Percentiles rank a stretch among this genome's conserved stretches.
phyloP scores from a whole-genome alignment of 2,888 invertebrate species.

The Cheilosia impressa region DNA sequence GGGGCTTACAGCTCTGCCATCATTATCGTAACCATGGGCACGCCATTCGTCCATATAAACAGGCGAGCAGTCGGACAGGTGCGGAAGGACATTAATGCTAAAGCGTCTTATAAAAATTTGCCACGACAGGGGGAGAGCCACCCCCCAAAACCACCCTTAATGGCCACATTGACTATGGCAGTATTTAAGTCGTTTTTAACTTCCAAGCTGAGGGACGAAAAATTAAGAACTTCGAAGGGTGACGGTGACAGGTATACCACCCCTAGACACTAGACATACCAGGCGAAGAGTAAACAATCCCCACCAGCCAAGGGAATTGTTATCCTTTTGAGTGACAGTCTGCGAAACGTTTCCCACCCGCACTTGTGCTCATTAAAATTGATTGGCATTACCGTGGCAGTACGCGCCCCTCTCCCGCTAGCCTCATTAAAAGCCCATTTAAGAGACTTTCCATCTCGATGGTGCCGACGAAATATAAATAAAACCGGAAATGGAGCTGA shows the following conservation, averaged over 20 bases:
- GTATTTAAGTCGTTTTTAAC: constrained; percentile 56
- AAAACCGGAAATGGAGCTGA: constrained; percentile 57
- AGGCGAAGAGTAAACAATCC: constrained; percentile 39
- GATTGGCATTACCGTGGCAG: constrained; percentile 40
- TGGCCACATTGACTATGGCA: constrained; percentile 17
- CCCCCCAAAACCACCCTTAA: constrained; percentile 23
- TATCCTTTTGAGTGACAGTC: constrained; percentile 52
- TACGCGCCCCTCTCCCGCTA: not conserved
- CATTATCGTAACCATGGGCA: constrained; percentile 57
- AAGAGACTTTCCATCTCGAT: constrained; percentile 20
- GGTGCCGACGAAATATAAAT: not conserved
- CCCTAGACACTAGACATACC: not conserved
- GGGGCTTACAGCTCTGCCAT: constrained; percentile 32
- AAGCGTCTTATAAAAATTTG: constrained; percentile 50
- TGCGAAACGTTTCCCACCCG: not conserved
- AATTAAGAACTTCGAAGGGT: constrained; percentile 42
- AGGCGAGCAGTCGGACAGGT: constrained; percentile 32
- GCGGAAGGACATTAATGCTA: constrained; percentile 39
- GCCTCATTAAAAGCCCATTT: constrained; percentile 71
- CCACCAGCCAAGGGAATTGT: constrained; percentile 36
- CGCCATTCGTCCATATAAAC: constrained; percentile 45
- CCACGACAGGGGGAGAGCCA: constrained; percentile 17
- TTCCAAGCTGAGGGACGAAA: not conserved
- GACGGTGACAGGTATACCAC: constrained; percentile 9
- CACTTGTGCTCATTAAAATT: constrained; percentile 40